Conservation (phyloP, 2,113 vertebrate species). For the Burhinus oedicnemus region DNA sequence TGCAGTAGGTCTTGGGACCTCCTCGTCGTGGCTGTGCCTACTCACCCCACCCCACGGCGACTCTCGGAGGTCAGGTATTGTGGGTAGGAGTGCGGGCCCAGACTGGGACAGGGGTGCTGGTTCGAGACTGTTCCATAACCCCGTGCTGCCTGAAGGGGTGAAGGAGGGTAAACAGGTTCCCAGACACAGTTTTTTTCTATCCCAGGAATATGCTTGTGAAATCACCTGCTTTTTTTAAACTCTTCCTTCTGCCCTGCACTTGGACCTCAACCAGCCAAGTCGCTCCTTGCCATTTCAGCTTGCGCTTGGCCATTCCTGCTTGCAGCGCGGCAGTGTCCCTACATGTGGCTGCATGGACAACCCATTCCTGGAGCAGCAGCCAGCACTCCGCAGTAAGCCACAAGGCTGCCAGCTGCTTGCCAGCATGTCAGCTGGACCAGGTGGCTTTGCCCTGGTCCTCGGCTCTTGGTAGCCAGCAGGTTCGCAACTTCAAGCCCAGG, state of each 20-base stretch:
- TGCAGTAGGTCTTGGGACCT: not conserved
- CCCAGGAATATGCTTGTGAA: not conserved
- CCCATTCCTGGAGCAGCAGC: not conserved
- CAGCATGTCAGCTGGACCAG: not conserved
- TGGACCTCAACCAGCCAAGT: not conserved
- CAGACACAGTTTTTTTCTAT: not conserved
- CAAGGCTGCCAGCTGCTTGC: not conserved
- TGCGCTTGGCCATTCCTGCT: not conserved
- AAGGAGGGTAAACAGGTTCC: not conserved
- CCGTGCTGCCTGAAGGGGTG: not conserved
- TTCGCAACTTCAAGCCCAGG: not conserved
- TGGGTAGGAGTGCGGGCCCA: not conserved
- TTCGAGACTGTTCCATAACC: not conserved
- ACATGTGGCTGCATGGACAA: not conserved
- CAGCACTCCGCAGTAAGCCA: not conserved
- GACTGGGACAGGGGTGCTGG: not conserved
- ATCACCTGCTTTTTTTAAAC: not conserved
- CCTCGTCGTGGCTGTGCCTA: not conserved
- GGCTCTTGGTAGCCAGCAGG: not conserved
- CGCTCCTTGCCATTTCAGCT: not conserved
- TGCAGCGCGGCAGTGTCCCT: not conserved
- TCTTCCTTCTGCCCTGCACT: not conserved
- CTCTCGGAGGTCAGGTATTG: not conserved
- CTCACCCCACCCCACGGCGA: not conserved
- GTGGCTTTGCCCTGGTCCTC: not conserved